phyloP scores from a whole-genome alignment of 2,888 invertebrate genomes.

The Agrilus mali region DNA sequence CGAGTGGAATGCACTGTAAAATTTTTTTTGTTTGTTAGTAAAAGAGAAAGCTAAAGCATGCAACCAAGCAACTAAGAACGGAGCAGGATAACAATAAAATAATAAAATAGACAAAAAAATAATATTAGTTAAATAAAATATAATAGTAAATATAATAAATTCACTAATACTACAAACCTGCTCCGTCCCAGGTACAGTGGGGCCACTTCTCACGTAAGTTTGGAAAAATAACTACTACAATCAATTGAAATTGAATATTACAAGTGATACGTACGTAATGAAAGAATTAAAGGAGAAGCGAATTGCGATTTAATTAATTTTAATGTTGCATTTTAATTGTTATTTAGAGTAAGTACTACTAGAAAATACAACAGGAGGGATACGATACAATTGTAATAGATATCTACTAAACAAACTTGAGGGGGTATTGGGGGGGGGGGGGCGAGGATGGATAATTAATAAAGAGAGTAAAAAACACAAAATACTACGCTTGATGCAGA shows the following conservation, averaged over 20 bases:
- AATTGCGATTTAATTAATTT: no score
- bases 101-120: constrained; percentile 1
- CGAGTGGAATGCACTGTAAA: no score
- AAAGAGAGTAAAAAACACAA: constrained; percentile 1
- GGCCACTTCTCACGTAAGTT: constrained; percentile 20
- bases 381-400: constrained; percentile 6
- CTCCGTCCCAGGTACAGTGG: constrained; percentile 24
- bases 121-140: no score
- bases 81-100: background rate
- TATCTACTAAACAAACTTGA: constrained; percentile 3
- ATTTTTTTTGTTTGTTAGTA: no score
- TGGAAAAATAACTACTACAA: background rate
- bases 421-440: no score
- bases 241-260: no score
- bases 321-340: background rate
- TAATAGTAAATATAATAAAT: background rate
- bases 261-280: background rate
- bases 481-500: constrained; percentile 3
- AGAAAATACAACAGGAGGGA: background rate
- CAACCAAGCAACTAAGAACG: background rate
- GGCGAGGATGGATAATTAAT: no score
- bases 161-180: constrained; percentile 13
- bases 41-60: no score
- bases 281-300: background rate
- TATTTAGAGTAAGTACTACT: background rate